A percentile compares a stretch with the other conserved stretches of the same genome.
phyloP scores from a whole-genome alignment of 2,113 vertebrate genomes.

The Hiodon alosoides region DNA sequence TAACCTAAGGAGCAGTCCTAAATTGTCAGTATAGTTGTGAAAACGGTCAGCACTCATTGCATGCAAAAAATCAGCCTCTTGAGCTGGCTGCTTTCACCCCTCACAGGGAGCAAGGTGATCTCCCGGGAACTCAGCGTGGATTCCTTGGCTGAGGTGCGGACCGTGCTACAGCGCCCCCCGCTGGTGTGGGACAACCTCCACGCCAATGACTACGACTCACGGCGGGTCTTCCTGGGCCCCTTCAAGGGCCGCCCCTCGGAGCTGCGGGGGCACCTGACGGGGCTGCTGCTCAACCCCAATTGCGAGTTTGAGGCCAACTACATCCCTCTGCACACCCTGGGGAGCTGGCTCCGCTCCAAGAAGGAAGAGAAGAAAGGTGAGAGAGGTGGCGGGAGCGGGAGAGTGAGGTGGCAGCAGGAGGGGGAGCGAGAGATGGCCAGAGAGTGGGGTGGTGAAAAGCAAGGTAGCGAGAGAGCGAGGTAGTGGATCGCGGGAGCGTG shows the following conservation, averaged over 20 bases:
- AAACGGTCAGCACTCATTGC: no score
- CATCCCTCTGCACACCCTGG: slow-evolving; percentile 74
- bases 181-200: slow-evolving; percentile 84
- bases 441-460: neutral
- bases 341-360: slow-evolving; percentile 61
- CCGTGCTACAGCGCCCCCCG: slow-evolving; percentile 61
- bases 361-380: slow-evolving; percentile 54
- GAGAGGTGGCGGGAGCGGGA: neutral
- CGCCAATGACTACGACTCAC: slow-evolving; percentile 79
- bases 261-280: slow-evolving; percentile 57
- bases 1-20: no score
- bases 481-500: neutral
- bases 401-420: neutral
- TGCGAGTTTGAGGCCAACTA: slow-evolving; percentile 85
- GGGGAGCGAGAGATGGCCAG: neutral
- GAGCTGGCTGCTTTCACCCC: neutral
- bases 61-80: no score
- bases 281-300: slow-evolving; percentile 79
- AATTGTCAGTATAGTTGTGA: no score
- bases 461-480: slow-evolving; percentile 2
- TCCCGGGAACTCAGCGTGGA: slow-evolving; percentile 65
- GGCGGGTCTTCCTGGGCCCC: slow-evolving; percentile 77
- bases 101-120: slow-evolving; percentile 72
- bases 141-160: slow-evolving; percentile 68
- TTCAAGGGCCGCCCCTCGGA: slow-evolving; percentile 70